These are phyloP conservation scores for Sisyra nigra DNA, from an alignment of 2,888 invertebrate genomes.

Conservation along the genomic window DNA sequence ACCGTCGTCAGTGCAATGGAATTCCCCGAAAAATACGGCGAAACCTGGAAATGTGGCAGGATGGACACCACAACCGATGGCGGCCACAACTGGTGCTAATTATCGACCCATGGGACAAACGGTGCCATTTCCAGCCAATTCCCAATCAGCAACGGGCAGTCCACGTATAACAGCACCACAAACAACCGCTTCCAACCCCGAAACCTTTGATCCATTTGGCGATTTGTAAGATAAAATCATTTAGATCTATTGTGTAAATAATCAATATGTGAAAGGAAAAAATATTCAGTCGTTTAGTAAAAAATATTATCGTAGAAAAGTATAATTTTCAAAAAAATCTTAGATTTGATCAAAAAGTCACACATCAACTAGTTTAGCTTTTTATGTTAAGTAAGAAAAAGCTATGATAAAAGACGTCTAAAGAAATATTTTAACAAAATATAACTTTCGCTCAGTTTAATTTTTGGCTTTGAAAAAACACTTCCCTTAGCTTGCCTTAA, in stretches of 20 bases:
- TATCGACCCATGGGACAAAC: constrained; percentile 60
- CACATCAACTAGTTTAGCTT: too few relatives aligned
- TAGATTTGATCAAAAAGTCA: too few relatives aligned
- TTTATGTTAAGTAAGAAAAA: too few relatives aligned
- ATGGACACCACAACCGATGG: constrained; percentile 79
- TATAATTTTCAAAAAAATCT: too few relatives aligned
- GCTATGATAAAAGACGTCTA: too few relatives aligned
- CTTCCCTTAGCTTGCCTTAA: too few relatives aligned
- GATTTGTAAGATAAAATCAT: constrained; percentile 22
- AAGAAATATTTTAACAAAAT: too few relatives aligned
- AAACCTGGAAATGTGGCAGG: constrained; percentile 66
- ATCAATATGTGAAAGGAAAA: background rate
- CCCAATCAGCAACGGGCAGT: constrained; percentile 16
- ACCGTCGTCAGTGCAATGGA: constrained; percentile 63
- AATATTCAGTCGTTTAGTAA: too few relatives aligned
- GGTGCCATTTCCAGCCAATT: constrained; percentile 11
- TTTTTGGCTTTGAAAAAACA: too few relatives aligned
- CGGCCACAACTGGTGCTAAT: constrained; percentile 67
- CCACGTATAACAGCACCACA: constrained; percentile 20
- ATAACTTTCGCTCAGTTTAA: too few relatives aligned
- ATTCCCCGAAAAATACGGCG: constrained; percentile 51
- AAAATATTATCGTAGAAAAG: too few relatives aligned
- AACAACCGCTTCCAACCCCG: constrained; percentile 15
- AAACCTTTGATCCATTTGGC: constrained; percentile 28
- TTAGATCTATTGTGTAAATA: constrained; percentile 1